Percentiles rank a stretch among this genome's conserved stretches.
phyloP scores from a whole-genome alignment of 53 echinoderm and acorn worm species.

The Luidia sarsii region DNA sequence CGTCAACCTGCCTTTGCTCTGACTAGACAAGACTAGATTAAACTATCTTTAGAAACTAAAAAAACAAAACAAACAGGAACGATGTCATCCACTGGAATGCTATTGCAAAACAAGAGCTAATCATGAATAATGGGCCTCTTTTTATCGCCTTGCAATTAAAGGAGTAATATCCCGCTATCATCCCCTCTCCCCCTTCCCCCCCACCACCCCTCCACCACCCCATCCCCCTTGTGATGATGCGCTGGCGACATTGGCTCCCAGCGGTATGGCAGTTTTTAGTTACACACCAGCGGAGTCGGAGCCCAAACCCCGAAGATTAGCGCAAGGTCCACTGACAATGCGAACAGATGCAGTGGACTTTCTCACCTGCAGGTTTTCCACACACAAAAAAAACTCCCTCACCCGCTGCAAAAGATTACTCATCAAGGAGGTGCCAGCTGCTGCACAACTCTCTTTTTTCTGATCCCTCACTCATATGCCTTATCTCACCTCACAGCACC shows the following conservation, averaged over 20 bases:
- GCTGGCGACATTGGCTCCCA: not conserved
- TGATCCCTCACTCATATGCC: conserved; percentile 37
- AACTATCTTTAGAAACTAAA: no score
- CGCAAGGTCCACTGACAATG: not conserved
- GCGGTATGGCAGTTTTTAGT: conserved; percentile 16
- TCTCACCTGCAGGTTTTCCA: conserved; percentile 55
- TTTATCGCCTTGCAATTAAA: conserved; percentile 44
- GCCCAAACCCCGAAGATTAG: not conserved
- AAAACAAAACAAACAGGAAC: no score
- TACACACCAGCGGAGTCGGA: conserved; percentile 14
- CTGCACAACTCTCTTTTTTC: not conserved
- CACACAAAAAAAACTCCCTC: not conserved
- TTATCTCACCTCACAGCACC: not conserved
- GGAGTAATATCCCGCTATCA: conserved; percentile 27
- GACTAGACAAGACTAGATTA: no score
- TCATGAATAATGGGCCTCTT: conserved; percentile 14
- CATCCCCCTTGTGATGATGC: no score
- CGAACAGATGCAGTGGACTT: not conserved
- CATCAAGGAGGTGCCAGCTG: conserved; percentile 32
- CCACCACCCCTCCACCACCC: no score
- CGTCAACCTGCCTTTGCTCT: not conserved
- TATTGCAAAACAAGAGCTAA: conserved; percentile 6
- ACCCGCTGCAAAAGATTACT: conserved; percentile 11
- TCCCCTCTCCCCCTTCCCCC: no score
- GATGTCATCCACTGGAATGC: conserved; percentile 4